phyloP scores from a whole-genome alignment of 2,888 invertebrate species.

The Tribolium freemani region DNA sequence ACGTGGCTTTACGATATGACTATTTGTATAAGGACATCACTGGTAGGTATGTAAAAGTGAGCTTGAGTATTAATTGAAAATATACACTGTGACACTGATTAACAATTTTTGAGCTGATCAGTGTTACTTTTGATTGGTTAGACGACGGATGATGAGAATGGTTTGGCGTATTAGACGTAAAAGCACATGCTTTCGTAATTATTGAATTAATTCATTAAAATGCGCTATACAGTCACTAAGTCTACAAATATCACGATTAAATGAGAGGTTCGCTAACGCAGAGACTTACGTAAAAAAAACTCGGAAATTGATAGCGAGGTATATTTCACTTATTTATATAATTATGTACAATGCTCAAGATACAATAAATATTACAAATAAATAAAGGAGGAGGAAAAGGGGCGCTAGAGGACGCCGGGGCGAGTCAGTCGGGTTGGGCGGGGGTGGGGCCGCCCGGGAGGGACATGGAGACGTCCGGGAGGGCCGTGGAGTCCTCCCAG shows the following conservation, averaged over 20 bases:
- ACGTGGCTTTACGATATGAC: conserved; percentile 20
- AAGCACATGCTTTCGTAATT: conserved; percentile 36
- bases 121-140: conserved; percentile 9
- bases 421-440: conserved; percentile 64
- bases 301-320: conserved; percentile 54
- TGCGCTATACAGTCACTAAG: conserved; percentile 42
- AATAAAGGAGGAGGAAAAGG: conserved; percentile 60
- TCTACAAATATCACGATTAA: conserved; percentile 44
- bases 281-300: conserved; percentile 43
- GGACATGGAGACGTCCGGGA: conserved; percentile 58
- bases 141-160: conserved; percentile 11
- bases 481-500: conserved; percentile 65
- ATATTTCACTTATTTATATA: conserved; percentile 57
- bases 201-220: conserved; percentile 34
- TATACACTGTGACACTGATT: conserved; percentile 23
- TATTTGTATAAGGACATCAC: conserved; percentile 23
- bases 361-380: conserved; percentile 69
- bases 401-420: conserved; percentile 46
- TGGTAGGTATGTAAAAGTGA: conserved; percentile 5
- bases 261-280: conserved; percentile 38
- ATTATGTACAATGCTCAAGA: conserved; percentile 65
- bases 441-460: conserved; percentile 50
- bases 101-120: conserved; percentile 7
- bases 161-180: conserved; percentile 31
- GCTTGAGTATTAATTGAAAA: conserved; percentile 39